These are phyloP conservation scores for Coenobita brevimanus DNA, from an alignment of 1,140 invertebrate species.

Conservation along the genomic window DNA sequence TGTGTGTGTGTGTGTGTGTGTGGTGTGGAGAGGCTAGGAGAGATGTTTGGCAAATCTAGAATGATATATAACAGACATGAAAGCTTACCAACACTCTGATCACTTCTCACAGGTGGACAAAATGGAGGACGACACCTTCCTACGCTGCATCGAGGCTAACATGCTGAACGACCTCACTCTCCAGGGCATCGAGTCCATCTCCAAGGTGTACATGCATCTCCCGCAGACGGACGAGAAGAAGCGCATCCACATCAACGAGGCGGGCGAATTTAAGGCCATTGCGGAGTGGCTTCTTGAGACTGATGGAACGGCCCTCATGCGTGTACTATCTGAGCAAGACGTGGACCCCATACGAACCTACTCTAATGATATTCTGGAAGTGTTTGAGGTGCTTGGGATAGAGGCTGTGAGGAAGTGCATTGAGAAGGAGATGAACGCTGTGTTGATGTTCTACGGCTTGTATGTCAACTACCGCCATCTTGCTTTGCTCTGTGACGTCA, in stretches of 20 bases:
- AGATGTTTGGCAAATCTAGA: too few relatives aligned
- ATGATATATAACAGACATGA: too few relatives aligned
- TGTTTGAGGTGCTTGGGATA: slow-evolving; percentile 97
- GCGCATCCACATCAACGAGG: slow-evolving; percentile 96
- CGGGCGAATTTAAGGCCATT: slow-evolving; percentile 98
- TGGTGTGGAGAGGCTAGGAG: background rate
- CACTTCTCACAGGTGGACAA: slow-evolving; percentile 91
- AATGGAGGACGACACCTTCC: slow-evolving; percentile 99
- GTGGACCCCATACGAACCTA: slow-evolving; percentile 97
- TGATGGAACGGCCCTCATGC: slow-evolving; percentile 98
- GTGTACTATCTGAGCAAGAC: slow-evolving; percentile 92
- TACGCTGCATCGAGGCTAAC: slow-evolving; percentile 98
- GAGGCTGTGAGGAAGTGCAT: slow-evolving; percentile 99
- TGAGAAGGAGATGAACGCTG: slow-evolving; percentile 99
- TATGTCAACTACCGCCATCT: slow-evolving; percentile 99
- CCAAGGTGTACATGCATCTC: slow-evolving; percentile 98
- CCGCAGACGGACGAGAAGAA: slow-evolving; percentile 99
- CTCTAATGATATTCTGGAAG: slow-evolving; percentile 99
- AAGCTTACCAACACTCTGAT: too few relatives aligned
- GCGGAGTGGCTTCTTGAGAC: slow-evolving; percentile 99
- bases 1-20: background rate
- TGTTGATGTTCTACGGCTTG: slow-evolving; percentile 98
- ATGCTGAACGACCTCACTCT: slow-evolving; percentile 99
- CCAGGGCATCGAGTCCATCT: slow-evolving; percentile 82
- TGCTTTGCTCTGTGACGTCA: slow-evolving; percentile 98